Conservation (phyloP, 2,113 vertebrate species). For the Piprites chloris region DNA sequence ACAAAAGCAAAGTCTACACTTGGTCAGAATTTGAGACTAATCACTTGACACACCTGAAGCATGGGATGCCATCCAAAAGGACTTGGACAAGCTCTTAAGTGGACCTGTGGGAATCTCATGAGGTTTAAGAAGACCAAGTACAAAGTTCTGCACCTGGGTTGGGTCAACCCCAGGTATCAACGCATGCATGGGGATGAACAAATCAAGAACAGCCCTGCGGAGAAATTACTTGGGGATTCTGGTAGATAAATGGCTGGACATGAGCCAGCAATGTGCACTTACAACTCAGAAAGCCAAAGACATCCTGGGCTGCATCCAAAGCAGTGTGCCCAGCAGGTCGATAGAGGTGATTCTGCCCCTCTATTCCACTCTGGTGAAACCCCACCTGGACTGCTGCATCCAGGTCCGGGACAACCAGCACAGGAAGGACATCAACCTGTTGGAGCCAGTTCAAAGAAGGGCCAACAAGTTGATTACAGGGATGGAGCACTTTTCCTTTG, state of each 20-base stretch:
- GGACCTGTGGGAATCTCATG: neutral
- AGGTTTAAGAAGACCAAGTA: neutral
- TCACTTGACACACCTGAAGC: neutral
- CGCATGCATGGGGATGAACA: no score
- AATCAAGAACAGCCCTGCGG: accelerated
- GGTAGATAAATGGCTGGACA: neutral
- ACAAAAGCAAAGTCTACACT: neutral
- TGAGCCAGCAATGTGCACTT: neutral
- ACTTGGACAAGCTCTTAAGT: neutral
- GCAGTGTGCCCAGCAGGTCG: accelerated
- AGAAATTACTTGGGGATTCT: neutral
- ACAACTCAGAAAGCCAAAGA: neutral
- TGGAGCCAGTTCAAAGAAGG: neutral
- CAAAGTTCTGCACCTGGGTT: neutral
- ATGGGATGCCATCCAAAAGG: neutral
- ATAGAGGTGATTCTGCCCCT: neutral
- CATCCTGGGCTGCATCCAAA: neutral
- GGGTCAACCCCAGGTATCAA: accelerated
- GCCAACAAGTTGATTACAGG: neutral
- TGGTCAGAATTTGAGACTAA: neutral
- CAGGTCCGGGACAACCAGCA: neutral
- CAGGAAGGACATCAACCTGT: accelerated
- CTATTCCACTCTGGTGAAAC: neutral
- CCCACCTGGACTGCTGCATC: no score
- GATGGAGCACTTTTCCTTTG: neutral